phyloP scores from a whole-genome alignment of 1,140 invertebrate genomes.

The Drosophila baimaii region DNA sequence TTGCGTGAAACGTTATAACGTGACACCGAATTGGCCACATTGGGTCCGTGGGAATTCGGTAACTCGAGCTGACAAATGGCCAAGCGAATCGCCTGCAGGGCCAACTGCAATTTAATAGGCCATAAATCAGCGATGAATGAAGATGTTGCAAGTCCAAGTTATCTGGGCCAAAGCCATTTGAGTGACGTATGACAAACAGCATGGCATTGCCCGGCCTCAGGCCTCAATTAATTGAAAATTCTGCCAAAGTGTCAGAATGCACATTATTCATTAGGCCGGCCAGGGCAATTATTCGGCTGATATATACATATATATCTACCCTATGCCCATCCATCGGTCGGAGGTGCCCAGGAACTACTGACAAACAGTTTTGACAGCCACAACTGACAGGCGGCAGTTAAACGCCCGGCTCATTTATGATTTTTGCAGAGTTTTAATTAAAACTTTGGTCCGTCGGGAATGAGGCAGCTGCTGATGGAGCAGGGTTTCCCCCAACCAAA shows the following conservation, averaged over 20 bases:
- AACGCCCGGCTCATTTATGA: conserved; percentile 17
- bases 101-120: conserved; percentile 68
- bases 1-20: conserved; percentile 20
- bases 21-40: conserved; percentile 48
- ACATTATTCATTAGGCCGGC: conserved; percentile 43
- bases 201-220: conserved; percentile 20
- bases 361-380: conserved; percentile 38
- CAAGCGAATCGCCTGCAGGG: conserved; percentile 22
- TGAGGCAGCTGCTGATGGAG: conserved; percentile 27
- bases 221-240: conserved; percentile 55
- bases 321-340: conserved; percentile 3
- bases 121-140: conserved; percentile 64
- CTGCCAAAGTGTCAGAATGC: conserved; percentile 51
- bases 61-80: conserved; percentile 33
- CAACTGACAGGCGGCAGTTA: conserved; percentile 32
- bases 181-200: conserved; percentile 48
- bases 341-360: conserved; percentile 14
- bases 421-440: conserved; percentile 65
- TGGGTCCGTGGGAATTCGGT: conserved; percentile 34
- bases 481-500: conserved; percentile 23
- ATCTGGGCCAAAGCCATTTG: conserved; percentile 52
- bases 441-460: conserved; percentile 40
- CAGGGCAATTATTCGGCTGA: conserved; percentile 37
- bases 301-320: conserved; percentile 12
- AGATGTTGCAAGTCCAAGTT: conserved; percentile 35